Evolutionary conservation across 2,113 vertebrate genomes (phyloP).

Genomic region (Emberiza fucata): DNA sequence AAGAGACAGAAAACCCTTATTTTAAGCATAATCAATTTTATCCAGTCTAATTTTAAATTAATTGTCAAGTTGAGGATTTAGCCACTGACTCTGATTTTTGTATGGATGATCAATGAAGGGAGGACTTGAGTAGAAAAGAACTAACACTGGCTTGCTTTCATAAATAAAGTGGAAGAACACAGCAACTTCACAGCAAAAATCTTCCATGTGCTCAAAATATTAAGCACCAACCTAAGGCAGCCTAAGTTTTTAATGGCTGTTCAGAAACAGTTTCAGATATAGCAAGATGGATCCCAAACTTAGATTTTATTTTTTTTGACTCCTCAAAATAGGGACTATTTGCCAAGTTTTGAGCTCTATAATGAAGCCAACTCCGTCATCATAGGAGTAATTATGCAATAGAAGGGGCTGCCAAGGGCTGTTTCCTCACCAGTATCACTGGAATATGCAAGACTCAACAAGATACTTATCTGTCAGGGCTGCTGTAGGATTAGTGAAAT

Average conservation of each 20-base stretch:
- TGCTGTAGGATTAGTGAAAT: conserved; percentile 32
- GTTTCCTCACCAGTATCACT: conserved; percentile 42
- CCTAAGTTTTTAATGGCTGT: not conserved
- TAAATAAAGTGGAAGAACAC: not conserved
- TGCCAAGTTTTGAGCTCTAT: not conserved
- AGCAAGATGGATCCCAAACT: not conserved
- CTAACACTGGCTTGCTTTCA: not conserved
- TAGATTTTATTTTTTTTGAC: not conserved
- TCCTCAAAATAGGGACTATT: not conserved
- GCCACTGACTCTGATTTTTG: not conserved
- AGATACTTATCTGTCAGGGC: not conserved
- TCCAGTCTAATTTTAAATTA: not conserved
- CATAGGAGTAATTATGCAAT: not conserved
- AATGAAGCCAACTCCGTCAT: not conserved
- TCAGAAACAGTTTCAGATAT: not conserved
- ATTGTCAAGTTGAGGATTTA: not conserved
- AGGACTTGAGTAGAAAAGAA: not conserved
- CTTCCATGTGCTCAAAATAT: not conserved
- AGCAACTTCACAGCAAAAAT: not conserved
- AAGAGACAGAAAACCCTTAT: not conserved
- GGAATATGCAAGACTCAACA: conserved; percentile 51
- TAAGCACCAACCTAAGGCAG: not conserved
- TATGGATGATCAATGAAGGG: not conserved
- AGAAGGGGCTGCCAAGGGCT: not conserved
- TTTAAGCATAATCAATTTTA: not conserved